Evolutionary conservation across 2,113 vertebrate genomes (phyloP).

Genomic region (Microtus pennsylvanicus): DNA sequence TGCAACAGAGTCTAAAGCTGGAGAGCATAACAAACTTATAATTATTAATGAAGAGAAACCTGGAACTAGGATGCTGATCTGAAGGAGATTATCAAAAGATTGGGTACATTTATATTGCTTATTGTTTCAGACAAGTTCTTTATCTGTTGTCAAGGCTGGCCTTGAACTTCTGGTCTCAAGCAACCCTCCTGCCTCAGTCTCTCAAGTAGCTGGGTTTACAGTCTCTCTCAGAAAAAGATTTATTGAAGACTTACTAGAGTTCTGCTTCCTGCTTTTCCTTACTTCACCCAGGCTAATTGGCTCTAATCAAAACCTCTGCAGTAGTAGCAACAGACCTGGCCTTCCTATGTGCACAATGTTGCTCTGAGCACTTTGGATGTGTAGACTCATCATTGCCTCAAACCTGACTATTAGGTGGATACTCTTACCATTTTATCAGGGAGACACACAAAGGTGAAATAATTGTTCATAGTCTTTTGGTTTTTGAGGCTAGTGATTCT

Average conservation of each 20-base stretch:
- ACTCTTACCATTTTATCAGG: not conserved
- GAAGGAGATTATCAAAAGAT: conserved; percentile 14
- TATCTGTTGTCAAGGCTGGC: not conserved
- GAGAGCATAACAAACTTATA: conserved; percentile 18
- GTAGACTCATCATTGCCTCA: not conserved
- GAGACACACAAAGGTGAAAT: not conserved
- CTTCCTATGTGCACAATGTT: not conserved
- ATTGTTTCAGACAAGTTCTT: not conserved
- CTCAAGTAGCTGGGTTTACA: not conserved
- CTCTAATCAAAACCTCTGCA: not conserved
- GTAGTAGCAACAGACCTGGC: not conserved
- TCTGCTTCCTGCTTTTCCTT: not conserved
- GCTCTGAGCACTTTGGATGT: not conserved
- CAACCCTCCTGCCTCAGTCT: not conserved
- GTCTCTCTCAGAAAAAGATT: not conserved
- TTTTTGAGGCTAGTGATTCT: not conserved
- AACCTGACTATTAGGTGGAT: not conserved
- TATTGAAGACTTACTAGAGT: not conserved
- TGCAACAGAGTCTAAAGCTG: conserved; percentile 22
- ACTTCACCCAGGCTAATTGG: not conserved
- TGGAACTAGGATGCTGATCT: not conserved
- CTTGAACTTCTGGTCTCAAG: not conserved
- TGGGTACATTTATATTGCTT: not conserved
- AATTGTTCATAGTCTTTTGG: conserved; percentile 7
- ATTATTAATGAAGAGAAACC: conserved; percentile 51